phyloP scores from a whole-genome alignment of 2,797 vertebrate species.

The Corythornis leucogaster region DNA sequence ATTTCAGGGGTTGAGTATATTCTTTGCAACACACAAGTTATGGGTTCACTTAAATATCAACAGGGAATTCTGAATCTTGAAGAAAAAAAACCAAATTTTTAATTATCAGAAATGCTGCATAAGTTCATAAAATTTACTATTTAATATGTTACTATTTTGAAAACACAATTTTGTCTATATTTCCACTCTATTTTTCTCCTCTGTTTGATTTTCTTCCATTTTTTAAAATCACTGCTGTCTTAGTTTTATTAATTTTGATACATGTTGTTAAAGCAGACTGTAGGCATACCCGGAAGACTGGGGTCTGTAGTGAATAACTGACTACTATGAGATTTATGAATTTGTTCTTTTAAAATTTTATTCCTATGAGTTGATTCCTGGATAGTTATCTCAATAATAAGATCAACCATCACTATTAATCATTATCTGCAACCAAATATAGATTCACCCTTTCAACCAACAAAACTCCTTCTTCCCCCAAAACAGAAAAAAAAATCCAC shows the following conservation, averaged over 20 bases:
- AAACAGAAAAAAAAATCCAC: neutral
- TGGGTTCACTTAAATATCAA: constrained; percentile 14
- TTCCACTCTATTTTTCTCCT: neutral
- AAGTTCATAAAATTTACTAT: neutral
- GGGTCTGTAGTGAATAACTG: neutral
- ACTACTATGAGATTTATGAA: neutral
- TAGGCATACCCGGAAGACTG: neutral
- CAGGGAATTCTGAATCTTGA: constrained; percentile 74
- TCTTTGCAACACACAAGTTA: constrained; percentile 4
- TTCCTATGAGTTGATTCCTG: neutral
- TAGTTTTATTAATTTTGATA: neutral
- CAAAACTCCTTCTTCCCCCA: neutral
- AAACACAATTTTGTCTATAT: neutral
- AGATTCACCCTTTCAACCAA: neutral
- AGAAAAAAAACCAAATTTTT: neutral
- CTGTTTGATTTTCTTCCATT: neutral
- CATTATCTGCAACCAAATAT: neutral
- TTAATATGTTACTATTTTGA: neutral
- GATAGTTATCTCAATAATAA: neutral
- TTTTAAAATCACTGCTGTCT: neutral
- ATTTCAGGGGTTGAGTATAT: constrained; percentile 11
- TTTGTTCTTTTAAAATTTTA: neutral
- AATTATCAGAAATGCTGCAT: neutral
- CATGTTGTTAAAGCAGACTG: neutral
- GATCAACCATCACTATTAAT: neutral